Evolutionary conservation across 2,113 vertebrate genomes (phyloP), one percentile per base, ranked within the genome.

Genomic region (Chaenocephalus aceratus): DNA sequence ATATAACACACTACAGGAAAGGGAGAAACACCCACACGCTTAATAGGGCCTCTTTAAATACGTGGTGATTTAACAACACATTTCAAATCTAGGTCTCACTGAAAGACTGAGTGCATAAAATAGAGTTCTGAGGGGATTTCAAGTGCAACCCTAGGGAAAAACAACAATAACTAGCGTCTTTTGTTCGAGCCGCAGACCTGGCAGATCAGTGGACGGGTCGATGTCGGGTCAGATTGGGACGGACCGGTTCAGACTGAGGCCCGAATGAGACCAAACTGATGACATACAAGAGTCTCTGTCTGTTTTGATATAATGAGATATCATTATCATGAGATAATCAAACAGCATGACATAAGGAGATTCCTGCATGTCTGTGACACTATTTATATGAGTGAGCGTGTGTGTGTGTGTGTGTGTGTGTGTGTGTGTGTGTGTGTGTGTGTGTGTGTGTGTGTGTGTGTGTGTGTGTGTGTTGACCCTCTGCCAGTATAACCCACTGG

Each of bases 211-310:
- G 30, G 58, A 48, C 23, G 14, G 58, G 45, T 75, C 60, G 7
- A 2, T n/a, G 63, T 14, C 10, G 34, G 82, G 67, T 77, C 36
- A 5, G 41, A 48, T 86, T 72, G 8, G 65, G 58, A 53, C 12
- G 2, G 3, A 1, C 16, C 2, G 0, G 62, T 53, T 72, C 41
- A n/a, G 26, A 5, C 46, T 66, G 30, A 30, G 30, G 68, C 49
- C 44, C n/a, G 66, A 46, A 77, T n/a, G 49, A 77, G 79, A 83
- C 80, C 41, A 66, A 16, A 58, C 53, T 1, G 3, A 26, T 8
- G 6, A 75, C 81, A 90, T 84, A 86, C 86, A 90, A 45, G 58
- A 65, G 45, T 62, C 77, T 77, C 79, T 93, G 86, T 93, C 79
- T 77, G 64, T 51, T 61, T 46, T n/a, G n/a, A n/a, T n/a, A n/a